phyloP scores from a whole-genome alignment of 2,797 vertebrate genomes.

The Coccyzus lansbergi region DNA sequence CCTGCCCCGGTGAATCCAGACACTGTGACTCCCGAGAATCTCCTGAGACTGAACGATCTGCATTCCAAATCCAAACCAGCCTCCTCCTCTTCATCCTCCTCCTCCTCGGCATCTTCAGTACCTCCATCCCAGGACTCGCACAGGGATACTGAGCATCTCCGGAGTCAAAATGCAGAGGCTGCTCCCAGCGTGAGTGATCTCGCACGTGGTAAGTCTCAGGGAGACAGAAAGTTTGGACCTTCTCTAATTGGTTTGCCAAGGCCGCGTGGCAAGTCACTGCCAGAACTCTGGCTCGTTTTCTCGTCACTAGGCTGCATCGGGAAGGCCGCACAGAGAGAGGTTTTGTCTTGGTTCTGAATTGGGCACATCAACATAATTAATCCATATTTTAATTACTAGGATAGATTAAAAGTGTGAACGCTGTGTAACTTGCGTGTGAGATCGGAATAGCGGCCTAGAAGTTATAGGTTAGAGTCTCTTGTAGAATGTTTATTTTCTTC shows the following conservation, averaged over 20 bases:
- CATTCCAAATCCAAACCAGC: constrained; percentile 82
- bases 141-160: constrained; percentile 71
- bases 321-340: not conserved
- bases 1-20: constrained; percentile 65
- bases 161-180: constrained; percentile 65
- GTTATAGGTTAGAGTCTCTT: not conserved
- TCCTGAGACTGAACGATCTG: constrained; percentile 65
- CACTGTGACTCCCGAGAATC: constrained; percentile 63
- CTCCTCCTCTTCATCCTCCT: constrained; percentile 68
- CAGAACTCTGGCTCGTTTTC: not conserved
- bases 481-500: not conserved
- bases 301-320: not conserved
- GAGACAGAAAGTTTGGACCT: fast-evolving
- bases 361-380: not conserved
- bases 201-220: constrained; percentile 72
- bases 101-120: constrained; percentile 71
- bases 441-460: not conserved
- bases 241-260: fast-evolving
- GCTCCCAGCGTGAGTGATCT: constrained; percentile 76
- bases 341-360: not conserved
- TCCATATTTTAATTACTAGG: not conserved
- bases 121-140: constrained; percentile 48
- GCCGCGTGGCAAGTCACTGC: not conserved
- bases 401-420: not conserved
- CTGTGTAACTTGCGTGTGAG: not conserved